Conservation (phyloP, 2,797 vertebrate genomes). For the Miichthys miiuy region DNA sequence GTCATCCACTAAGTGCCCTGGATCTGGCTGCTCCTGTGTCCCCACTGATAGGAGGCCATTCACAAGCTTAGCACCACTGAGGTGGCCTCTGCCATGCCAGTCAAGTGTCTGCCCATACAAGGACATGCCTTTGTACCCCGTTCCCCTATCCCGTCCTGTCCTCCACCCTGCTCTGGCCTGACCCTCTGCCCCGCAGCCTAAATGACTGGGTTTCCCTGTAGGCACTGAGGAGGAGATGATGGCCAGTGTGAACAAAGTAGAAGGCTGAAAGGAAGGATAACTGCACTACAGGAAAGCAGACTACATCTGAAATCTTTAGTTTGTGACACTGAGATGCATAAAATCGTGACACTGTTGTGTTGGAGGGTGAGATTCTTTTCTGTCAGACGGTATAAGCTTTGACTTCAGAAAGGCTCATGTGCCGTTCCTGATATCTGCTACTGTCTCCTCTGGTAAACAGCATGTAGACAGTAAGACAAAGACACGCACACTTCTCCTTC, state of each 20-base stretch:
- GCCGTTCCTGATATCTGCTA: constrained; percentile 59
- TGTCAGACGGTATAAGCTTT: constrained; percentile 61
- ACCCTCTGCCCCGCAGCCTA: constrained; percentile 59
- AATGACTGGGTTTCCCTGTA: constrained; percentile 51
- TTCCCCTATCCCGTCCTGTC: constrained; percentile 62
- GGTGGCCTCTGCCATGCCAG: constrained; percentile 75
- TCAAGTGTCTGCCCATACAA: constrained; percentile 84
- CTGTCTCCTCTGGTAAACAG: constrained; percentile 70
- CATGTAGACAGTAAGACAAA: constrained; percentile 70
- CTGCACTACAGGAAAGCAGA: constrained; percentile 22
- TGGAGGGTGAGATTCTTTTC: constrained; percentile 54
- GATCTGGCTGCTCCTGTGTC: constrained; percentile 69
- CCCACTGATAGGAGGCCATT: constrained; percentile 74
- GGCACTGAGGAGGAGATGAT: constrained; percentile 45
- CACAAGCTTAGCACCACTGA: constrained; percentile 67
- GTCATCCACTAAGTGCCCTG: constrained; percentile 74
- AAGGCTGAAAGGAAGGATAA: constrained; percentile 38
- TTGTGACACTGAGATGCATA: constrained; percentile 40
- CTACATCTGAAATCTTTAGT: constrained; percentile 51
- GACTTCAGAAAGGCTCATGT: constrained; percentile 56
- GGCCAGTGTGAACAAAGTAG: constrained; percentile 20
- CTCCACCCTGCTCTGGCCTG: constrained; percentile 58
- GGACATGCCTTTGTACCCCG: constrained; percentile 78
- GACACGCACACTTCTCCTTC: constrained; percentile 47
- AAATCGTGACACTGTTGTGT: constrained; percentile 55